Evolutionary conservation across 2,797 vertebrate species (phyloP), one percentile per base, ranked within the genome.

Genomic region (Natrix natrix): DNA sequence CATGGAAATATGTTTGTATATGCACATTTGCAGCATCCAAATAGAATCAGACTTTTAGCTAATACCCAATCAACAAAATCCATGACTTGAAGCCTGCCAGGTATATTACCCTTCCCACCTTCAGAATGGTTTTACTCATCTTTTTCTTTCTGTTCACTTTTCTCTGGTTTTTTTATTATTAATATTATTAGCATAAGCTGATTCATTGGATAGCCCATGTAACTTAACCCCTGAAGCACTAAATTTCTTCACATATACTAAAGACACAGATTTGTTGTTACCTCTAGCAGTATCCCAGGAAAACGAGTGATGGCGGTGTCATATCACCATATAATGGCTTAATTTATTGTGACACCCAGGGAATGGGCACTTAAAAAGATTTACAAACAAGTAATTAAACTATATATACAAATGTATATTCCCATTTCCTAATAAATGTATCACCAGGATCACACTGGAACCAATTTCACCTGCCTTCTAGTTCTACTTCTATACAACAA

Each of bases 281-380:
- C 95, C 97, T 97, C 96, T 95, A 97, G 97, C 96, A 96, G 95
- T 95, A 93, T 95, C 94, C 93, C 94, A 95, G 95, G 92, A 96
- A 96, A 88, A 96, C 93, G 92, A 96, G 94, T 94, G 95, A 96
- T 93, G 93, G 96, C 93, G 96, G 96, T 97, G 97, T 97, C 95
- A 94, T 87, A 95, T 96, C 96, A 97, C 96, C 96, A 96, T 94
- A 94, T 93, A 95, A 94, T 3, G 89, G 96, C 95, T 95, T 97
- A 97, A 98, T 97, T 97, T 96, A 96, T 97, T 97, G 95, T 94
- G 95, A 97, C 97, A 98, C 92, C 92, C 94, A 94, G 96, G 96
- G 96, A 97, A 97, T 69, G 94, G 96, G 96, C 95, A 96, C 95
- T 94, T 94, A 92, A 94, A 95, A 94, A 96, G 91, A 94, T 96